These are phyloP conservation scores for Tragelaphus scriptus DNA, from an alignment of 2,113 vertebrate genomes.

Conservation along the genomic window DNA sequence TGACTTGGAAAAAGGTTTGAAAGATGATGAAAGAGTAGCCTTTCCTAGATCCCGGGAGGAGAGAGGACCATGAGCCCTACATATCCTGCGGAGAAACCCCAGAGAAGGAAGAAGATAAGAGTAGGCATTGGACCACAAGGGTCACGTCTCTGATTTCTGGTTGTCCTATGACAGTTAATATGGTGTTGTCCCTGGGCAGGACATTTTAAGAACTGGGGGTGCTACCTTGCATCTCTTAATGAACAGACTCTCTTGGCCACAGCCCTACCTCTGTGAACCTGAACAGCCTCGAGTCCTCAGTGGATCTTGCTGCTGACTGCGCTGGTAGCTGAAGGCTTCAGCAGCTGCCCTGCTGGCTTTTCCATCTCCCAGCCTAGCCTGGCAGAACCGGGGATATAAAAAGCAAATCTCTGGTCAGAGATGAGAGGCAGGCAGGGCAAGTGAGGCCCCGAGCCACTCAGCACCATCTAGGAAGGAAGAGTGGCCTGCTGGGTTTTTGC, in stretches of 20 bases:
- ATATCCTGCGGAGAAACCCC: not conserved
- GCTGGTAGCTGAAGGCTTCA: not conserved
- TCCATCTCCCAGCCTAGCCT: not conserved
- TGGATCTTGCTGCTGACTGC: not conserved
- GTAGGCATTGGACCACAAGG: not conserved
- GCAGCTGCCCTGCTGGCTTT: conserved; percentile 10
- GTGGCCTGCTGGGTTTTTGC: conserved; percentile 43
- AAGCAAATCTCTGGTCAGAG: conserved; percentile 56
- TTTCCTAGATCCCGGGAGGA: not conserved
- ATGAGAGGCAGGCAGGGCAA: conserved; percentile 1
- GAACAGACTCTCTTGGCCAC: not conserved
- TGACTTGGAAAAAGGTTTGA: conserved; percentile 9
- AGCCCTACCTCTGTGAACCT: not conserved
- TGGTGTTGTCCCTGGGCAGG: not conserved
- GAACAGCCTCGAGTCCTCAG: not conserved
- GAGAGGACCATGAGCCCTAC: not conserved
- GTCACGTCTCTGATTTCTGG: conserved; percentile 23
- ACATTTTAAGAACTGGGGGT: not conserved
- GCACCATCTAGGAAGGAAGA: conserved; percentile 34
- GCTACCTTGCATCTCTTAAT: not conserved
- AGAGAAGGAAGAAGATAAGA: not conserved
- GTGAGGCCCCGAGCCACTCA: not conserved
- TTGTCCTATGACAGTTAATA: not conserved
- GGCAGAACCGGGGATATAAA: conserved; percentile 35
- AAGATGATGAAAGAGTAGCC: not conserved